Evolutionary conservation across 2,797 vertebrate genomes (phyloP).

Genomic region (Macropus fuliginosus): DNA sequence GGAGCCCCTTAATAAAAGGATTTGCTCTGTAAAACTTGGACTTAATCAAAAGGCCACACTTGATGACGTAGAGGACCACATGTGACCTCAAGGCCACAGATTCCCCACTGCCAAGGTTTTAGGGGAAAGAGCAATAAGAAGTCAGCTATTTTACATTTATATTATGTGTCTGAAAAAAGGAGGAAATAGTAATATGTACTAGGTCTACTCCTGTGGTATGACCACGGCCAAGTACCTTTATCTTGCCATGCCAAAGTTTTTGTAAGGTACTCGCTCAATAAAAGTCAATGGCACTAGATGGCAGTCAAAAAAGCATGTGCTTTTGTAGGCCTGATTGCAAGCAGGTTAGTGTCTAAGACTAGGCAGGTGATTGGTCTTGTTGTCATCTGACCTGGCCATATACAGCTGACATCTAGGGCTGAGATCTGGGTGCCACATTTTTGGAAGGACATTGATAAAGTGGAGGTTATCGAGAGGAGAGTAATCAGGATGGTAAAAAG

Average conservation of each 20-base stretch:
- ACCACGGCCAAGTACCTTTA: neutral
- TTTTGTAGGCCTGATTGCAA: neutral
- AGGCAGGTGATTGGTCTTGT: neutral
- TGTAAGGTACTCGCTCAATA: neutral
- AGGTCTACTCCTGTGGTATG: neutral
- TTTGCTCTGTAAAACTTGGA: too few relatives aligned
- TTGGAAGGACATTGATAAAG: neutral
- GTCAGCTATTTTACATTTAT: neutral
- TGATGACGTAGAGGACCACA: too few relatives aligned
- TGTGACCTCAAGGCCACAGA: too few relatives aligned
- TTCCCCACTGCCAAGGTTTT: neutral
- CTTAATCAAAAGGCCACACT: too few relatives aligned
- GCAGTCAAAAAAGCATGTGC: neutral
- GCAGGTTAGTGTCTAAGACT: neutral
- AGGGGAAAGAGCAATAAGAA: neutral
- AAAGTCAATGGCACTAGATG: neutral
- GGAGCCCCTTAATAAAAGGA: too few relatives aligned
- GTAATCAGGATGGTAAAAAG: neutral
- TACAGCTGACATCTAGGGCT: neutral
- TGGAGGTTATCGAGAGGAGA: neutral
- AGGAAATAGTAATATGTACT: neutral
- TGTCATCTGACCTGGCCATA: neutral
- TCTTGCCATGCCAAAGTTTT: neutral
- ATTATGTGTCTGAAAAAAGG: neutral
- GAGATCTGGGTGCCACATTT: neutral